Base-by-base conservation (phyloP, 2,113 vertebrate species). In the Empidonax alnorum region DNA sequence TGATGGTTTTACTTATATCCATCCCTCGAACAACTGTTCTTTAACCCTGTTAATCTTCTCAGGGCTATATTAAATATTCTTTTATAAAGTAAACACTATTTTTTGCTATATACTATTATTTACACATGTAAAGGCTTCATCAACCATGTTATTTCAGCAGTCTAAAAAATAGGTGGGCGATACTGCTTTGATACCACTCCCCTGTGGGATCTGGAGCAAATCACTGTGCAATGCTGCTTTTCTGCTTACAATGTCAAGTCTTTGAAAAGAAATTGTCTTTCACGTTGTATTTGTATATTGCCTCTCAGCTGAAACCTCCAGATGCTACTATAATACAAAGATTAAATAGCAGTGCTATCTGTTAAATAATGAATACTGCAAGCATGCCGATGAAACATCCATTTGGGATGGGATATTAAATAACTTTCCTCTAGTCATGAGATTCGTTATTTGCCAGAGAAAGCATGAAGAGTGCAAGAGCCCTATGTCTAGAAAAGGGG, bases 231-330 rank as follows among this genome's bases (percentile, higher is more conserved):
- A 13, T 28, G 42, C 21, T 74, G 46, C 21, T 91, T 91, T 91
- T 87, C 84, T 91, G 49, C 68, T 94, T 85, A 80, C 42, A 74
- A 2, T 50, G 19, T 73, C 63, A 88, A 68, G 30, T 67, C 85
- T 94, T 81, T 84, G 75, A 91, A 76, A 94, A 93, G 47, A 92
- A 87, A 88, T 83, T 86, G 74, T 89, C 58, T 95, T 89, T 95
- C 49, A 66, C 24, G 0, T 83, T 91, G 37, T 71, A 42, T 94
- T 94, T 80, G 56, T 84, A 59, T 81, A 56, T 72, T 49, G 85
- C 39, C 75, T 90, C 44, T 96, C 85, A 96, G 33, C 61, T 88
- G 68, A 93, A 79, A 73, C 62, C 71, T 96, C 67, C 89, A 93
- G 74, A 85, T 88, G 47, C 71, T 96, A 80, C 82, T 66, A 22